phyloP scores from a whole-genome alignment of 2,113 vertebrate genomes.

The Cinclus cinclus region DNA sequence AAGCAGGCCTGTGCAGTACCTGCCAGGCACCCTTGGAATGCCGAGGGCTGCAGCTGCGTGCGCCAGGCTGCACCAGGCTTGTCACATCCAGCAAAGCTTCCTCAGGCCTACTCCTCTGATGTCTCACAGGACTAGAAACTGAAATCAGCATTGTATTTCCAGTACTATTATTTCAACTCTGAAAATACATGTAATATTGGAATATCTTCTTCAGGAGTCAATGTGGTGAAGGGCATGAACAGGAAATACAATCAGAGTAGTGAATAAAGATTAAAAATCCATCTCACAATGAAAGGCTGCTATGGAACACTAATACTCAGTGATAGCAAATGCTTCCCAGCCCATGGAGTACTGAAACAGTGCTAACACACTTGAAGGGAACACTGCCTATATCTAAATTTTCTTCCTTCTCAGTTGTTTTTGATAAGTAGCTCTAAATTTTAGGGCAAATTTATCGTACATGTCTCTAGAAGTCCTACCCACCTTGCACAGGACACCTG shows the following conservation, averaged over 20 bases:
- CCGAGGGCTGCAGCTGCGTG: not conserved
- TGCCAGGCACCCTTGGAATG: accelerated
- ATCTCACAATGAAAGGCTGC: not conserved
- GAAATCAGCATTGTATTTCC: not conserved
- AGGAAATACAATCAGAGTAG: not conserved
- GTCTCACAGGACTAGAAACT: not conserved
- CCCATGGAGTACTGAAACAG: not conserved
- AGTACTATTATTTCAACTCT: not conserved
- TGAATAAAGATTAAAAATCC: not conserved
- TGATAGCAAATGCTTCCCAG: not conserved
- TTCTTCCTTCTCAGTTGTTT: not conserved
- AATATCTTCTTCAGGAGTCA: constrained; percentile 2
- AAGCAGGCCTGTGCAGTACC: not conserved
- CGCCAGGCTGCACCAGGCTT: not conserved
- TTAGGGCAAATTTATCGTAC: not conserved
- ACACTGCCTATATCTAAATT: not conserved
- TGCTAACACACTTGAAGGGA: not conserved
- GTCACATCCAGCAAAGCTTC: not conserved
- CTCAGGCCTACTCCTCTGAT: not conserved
- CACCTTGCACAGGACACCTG: not conserved
- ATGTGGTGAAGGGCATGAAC: not conserved
- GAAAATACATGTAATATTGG: not conserved
- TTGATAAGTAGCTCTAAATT: not conserved
- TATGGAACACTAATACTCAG: not conserved
- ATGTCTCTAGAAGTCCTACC: not conserved